Evolutionary conservation across 2,113 vertebrate genomes (phyloP).

Genomic region (Zosterops pallidus): DNA sequence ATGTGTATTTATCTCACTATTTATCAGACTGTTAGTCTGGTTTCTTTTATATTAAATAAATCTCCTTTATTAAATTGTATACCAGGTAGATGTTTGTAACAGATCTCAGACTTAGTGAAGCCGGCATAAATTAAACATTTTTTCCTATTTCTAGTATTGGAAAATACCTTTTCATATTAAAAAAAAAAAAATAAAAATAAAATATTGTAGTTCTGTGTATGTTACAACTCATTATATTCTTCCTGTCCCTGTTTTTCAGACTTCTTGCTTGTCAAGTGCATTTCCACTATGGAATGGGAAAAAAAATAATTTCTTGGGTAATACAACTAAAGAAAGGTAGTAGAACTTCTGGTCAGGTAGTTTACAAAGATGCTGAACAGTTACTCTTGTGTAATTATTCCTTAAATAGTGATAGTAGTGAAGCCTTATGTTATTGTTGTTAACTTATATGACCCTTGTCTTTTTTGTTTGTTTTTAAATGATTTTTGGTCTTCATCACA

Average conservation of each 20-base stretch:
- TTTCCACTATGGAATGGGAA: neutral
- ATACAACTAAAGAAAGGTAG: neutral
- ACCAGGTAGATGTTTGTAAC: neutral
- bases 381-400: neutral
- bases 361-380: neutral
- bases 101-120: neutral
- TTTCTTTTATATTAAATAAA: neutral
- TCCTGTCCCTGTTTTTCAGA: neutral
- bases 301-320: neutral
- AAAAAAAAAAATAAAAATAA: neutral
- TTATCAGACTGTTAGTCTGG: neutral
- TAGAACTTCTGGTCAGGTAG: neutral
- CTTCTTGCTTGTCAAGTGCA: neutral
- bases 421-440: neutral
- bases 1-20: neutral
- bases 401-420: neutral
- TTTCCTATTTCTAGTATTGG: neutral
- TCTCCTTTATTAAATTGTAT: neutral
- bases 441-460: neutral
- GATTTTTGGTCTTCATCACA: neutral
- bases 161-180: neutral
- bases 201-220: neutral
- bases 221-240: neutral
- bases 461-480: neutral
- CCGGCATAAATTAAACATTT: neutral